Evolutionary conservation across 2,113 vertebrate genomes (phyloP).

Genomic region (Sinocyclocheilus grahami): DNA sequence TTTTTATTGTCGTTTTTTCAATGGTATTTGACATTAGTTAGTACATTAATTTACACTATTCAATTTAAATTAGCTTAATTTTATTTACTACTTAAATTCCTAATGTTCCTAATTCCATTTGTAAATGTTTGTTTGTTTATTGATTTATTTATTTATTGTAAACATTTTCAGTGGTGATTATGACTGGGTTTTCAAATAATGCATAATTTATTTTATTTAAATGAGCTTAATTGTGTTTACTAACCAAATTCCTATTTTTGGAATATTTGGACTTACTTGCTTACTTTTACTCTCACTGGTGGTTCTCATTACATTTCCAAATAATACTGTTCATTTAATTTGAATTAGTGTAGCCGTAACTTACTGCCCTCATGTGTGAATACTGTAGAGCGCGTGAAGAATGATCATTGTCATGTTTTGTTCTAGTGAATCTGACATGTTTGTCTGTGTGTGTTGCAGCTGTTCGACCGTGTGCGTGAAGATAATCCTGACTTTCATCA

Average conservation of each 20-base stretch:
- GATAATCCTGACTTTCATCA: conserved; percentile 85
- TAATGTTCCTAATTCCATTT: no score
- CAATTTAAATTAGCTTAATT: no score
- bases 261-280: not conserved
- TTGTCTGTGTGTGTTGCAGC: conserved; percentile 71
- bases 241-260: not conserved
- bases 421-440: not conserved
- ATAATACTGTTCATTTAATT: not conserved
- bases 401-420: not conserved
- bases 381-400: not conserved
- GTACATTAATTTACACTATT: no score
- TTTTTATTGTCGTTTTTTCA: no score
- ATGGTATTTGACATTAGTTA: no score
- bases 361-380: not conserved
- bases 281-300: not conserved
- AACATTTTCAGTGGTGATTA: not conserved
- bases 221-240: not conserved
- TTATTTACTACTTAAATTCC: no score
- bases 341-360: not conserved
- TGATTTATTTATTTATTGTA: not conserved
- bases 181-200: not conserved
- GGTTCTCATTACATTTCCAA: not conserved
- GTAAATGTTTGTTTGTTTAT: no score
- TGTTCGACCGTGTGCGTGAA: conserved; percentile 91
- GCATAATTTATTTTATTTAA: not conserved